These are phyloP conservation scores for Grus americana DNA, from an alignment of 2,113 vertebrate species.

Conservation along the genomic window DNA sequence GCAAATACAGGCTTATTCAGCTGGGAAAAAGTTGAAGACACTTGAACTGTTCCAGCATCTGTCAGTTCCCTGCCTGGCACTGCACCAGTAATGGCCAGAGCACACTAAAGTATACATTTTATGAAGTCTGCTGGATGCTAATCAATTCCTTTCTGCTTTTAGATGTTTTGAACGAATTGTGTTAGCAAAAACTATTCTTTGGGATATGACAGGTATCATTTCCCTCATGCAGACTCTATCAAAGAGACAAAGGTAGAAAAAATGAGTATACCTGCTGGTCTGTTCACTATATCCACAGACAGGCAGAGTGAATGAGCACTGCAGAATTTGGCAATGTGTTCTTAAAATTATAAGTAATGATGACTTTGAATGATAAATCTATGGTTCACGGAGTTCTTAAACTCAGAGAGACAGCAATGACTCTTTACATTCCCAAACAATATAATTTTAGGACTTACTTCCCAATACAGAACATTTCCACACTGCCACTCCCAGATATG, in stretches of 20 bases:
- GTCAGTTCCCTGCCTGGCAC: neutral
- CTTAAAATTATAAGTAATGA: neutral
- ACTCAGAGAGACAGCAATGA: neutral
- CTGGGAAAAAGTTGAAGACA: neutral
- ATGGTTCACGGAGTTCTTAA: neutral
- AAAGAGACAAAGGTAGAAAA: neutral
- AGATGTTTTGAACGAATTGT: neutral
- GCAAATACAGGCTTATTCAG: neutral
- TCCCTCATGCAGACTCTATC: neutral
- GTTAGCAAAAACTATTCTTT: neutral
- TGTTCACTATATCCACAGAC: neutral
- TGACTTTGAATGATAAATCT: constrained; percentile 14
- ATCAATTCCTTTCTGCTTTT: neutral
- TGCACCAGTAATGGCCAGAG: neutral
- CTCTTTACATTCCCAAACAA: neutral
- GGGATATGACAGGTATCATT: neutral
- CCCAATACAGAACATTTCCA: neutral
- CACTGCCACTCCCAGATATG: neutral
- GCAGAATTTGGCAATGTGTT: neutral
- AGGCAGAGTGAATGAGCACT: neutral
- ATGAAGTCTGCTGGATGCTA: neutral
- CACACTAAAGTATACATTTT: neutral
- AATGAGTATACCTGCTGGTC: neutral
- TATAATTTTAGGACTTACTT: neutral
- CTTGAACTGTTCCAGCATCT: neutral